phyloP scores from a whole-genome alignment of 2,888 invertebrate species.

The Erebia aethiops region DNA sequence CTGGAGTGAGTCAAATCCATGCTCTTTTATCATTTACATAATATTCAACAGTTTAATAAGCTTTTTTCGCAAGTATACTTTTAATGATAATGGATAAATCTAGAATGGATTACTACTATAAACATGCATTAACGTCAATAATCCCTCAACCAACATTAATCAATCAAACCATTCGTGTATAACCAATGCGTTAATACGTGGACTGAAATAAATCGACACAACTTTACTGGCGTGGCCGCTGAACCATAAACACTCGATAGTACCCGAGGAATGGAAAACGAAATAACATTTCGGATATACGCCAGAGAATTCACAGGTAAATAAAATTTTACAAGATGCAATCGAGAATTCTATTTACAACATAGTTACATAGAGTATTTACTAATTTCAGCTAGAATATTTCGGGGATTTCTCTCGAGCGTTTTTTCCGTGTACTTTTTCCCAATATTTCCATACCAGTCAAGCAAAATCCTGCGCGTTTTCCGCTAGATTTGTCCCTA shows the following conservation, averaged over 20 bases:
- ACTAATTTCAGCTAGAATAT: no score
- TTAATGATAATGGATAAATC: not conserved
- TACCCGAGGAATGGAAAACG: conserved; percentile 30
- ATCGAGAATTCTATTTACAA: not conserved
- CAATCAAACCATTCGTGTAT: conserved; percentile 29
- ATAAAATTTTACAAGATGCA: conserved; percentile 12
- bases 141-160: conserved; percentile 21
- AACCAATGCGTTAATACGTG: conserved; percentile 40
- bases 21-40: no score
- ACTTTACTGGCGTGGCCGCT: conserved; percentile 33
- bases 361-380: no score
- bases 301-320: conserved; percentile 15
- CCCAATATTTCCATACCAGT: no score
- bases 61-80: no score
- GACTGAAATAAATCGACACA: conserved; percentile 38
- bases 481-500: no score
- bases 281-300: conserved; percentile 35
- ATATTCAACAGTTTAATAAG: no score
- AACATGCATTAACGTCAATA: not conserved
- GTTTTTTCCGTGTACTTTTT: no score
- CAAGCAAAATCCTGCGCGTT: no score
- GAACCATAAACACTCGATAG: conserved; percentile 31
- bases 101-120: not conserved
- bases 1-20: no score
- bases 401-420: no score